phyloP scores from a whole-genome alignment of 2,113 vertebrate species.

The Indri indri region DNA sequence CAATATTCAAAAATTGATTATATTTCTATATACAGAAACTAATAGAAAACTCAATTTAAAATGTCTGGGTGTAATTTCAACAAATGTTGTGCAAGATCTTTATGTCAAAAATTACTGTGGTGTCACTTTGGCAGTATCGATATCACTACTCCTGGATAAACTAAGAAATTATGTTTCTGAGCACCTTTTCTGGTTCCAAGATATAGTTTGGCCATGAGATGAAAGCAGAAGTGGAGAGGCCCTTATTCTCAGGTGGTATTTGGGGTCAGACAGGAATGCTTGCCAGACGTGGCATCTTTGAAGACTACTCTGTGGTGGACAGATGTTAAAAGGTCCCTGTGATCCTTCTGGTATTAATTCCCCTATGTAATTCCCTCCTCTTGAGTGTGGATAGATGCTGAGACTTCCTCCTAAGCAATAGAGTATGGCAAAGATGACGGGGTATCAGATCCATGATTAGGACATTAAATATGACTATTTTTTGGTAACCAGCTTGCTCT shows the following conservation, averaged over 20 bases:
- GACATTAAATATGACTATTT: not conserved
- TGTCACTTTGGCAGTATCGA: too few species aligned
- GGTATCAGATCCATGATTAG: too few species aligned
- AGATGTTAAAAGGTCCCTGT: not conserved
- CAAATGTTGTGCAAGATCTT: too few species aligned
- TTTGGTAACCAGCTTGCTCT: not conserved
- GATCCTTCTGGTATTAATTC: not conserved
- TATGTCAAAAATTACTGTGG: too few species aligned
- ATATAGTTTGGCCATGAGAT: not conserved
- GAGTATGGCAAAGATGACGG: not conserved
- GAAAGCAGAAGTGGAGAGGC: not conserved
- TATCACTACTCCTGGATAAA: not conserved
- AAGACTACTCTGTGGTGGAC: not conserved
- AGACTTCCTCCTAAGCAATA: not conserved
- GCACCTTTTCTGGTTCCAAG: not conserved
- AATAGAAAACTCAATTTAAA: not conserved
- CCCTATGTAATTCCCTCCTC: not conserved
- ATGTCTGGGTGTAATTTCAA: too few species aligned
- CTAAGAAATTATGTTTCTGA: not conserved
- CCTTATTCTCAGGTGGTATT: not conserved
- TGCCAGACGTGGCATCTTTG: not conserved
- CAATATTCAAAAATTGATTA: not conserved
- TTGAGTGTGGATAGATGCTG: not conserved
- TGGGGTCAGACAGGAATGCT: too few species aligned
- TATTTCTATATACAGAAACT: not conserved